Evolutionary conservation across 1,140 invertebrate genomes (phyloP), one percentile per base, ranked within the genome.

Genomic region (Oreohelix idahoensis): DNA sequence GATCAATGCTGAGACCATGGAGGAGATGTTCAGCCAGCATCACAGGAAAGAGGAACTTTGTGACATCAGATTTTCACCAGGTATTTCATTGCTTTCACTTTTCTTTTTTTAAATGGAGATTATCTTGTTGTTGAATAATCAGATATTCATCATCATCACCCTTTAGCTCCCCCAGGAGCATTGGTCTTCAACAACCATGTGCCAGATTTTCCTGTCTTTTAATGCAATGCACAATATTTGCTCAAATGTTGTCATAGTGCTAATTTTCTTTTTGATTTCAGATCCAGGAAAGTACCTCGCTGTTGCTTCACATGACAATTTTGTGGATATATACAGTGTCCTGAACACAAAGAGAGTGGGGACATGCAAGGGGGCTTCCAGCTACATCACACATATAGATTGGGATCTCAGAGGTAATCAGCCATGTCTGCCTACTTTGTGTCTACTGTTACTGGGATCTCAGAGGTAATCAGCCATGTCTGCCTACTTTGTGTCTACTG

Each of bases 221-320:
- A n/a, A n/a, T n/a, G n/a, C n/a, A n/a, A n/a, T n/a, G n/a, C n/a
- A n/a, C n/a, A n/a, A n/a, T n/a, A n/a, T n/a, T 15, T 45, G 15
- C 15, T 15, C 42, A 45, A 45, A 45, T 45, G 42, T 45, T 8
- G 42, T 15, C 42, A 45, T 45, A 53, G 5, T 58, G 5, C 29
- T 75, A 66, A 63, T 70, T 23, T 5, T 71, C 8, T 45, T 32
- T 79, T 58, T 79, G 17, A 36, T 76, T 88, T 79, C 84, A 93
- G 92, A 90, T 74, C 73, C 89, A 32, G 92, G 92, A 29, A 93
- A 92, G 84, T 93, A 93, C 76, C 84, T 93, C 39, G 93, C 92
- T n/a, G 92, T 93, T 32, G 93, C 88, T 10, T 93, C 93, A 32
- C 93, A 93, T 89, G 93, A 93, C 87, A 93, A 93, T 86, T 93